phyloP scores from a whole-genome alignment of 2,797 vertebrate species.

The Acridotheres tristis region DNA sequence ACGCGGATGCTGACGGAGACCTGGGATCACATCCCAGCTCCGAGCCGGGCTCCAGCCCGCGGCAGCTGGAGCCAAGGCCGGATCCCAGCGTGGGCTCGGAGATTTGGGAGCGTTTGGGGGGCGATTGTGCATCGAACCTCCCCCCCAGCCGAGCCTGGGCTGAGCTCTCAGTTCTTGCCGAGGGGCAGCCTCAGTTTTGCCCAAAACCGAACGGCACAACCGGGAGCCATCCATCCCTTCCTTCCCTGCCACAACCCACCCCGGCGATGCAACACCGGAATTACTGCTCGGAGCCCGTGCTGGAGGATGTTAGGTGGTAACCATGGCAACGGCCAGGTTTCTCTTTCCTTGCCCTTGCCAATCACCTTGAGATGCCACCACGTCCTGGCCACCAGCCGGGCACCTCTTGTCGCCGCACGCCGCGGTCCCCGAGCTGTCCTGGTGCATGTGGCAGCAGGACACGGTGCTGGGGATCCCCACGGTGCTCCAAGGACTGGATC shows the following conservation, averaged over 20 bases:
- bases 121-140: not conserved
- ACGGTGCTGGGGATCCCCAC: fast-evolving
- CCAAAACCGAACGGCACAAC: fast-evolving
- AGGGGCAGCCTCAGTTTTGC: not conserved
- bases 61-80: fast-evolving
- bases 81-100: not conserved
- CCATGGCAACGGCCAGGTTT: conserved; percentile 59
- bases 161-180: not conserved
- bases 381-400: not conserved
- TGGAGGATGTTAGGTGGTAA: conserved; percentile 30
- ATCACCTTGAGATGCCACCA: conserved; percentile 53
- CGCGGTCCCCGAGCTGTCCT: fast-evolving
- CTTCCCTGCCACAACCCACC: not conserved
- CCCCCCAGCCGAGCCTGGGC: no score
- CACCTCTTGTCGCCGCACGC: fast-evolving
- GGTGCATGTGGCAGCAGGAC: fast-evolving
- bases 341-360: conserved; percentile 48
- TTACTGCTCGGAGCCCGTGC: not conserved
- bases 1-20: not conserved
- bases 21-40: not conserved
- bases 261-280: not conserved
- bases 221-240: not conserved
- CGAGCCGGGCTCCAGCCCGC: not conserved
- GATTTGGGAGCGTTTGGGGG: fast-evolving
- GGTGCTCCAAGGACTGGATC: fast-evolving